A percentile compares a stretch with the other conserved stretches of the same genome.
phyloP scores from a whole-genome alignment of 37 sponge, comb jelly and placozoan species.

The Ianthella basta region DNA sequence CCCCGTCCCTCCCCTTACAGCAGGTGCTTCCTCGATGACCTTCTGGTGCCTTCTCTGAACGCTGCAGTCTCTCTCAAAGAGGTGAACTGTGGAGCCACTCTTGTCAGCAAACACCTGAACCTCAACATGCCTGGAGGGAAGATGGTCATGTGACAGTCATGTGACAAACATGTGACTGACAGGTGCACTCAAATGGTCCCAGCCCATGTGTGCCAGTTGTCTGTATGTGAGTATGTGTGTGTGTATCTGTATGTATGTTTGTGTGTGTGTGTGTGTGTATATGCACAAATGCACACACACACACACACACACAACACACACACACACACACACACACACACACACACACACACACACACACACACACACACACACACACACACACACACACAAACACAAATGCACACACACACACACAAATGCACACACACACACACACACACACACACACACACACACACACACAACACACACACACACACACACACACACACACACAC shows the following conservation, averaged over 20 bases:
- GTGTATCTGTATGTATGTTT: not conserved
- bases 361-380: no score
- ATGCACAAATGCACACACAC: not conserved
- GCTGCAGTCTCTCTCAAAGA: conserved; percentile 95
- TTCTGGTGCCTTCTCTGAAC: conserved; percentile 97
- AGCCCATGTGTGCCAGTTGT: not conserved
- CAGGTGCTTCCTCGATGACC: conserved; percentile 98
- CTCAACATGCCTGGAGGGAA: conserved; percentile 86
- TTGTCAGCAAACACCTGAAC: conserved; percentile 95
- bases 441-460: no score
- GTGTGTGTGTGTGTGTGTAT: not conserved
- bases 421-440: no score
- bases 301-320: no score
- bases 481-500: no score
- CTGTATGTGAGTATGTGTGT: not conserved
- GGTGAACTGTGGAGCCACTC: conserved; percentile 87
- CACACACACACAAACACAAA: no score
- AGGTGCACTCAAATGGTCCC: not conserved
- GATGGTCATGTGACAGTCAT: no score
- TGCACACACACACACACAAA: no score
- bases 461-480: no score
- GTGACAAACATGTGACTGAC: no score
- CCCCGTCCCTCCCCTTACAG: conserved; percentile 47
- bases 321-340: no score
- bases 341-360: no score